Conservation (phyloP, 2,797 vertebrate genomes). For the Myiotriccus ornatus region DNA sequence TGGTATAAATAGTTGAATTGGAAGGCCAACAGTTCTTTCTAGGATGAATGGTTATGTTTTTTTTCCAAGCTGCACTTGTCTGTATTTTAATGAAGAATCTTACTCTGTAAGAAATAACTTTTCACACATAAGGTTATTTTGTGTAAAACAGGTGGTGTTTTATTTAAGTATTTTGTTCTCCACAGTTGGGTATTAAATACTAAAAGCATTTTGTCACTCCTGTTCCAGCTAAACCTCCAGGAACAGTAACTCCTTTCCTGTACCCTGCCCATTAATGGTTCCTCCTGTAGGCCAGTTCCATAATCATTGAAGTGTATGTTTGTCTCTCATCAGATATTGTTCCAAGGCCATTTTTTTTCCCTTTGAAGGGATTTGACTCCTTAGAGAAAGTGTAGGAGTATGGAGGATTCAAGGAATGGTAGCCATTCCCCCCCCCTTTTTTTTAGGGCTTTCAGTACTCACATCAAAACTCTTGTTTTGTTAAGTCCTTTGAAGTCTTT, state of each 20-base stretch:
- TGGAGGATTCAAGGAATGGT: not conserved
- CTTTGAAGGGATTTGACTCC: not conserved
- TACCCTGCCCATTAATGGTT: not conserved
- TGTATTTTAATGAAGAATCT: not conserved
- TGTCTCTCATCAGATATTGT: not conserved
- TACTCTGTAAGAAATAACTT: not conserved
- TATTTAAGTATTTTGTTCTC: not conserved
- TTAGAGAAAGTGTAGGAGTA: not conserved
- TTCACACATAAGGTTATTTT: not conserved
- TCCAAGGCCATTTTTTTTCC: not conserved
- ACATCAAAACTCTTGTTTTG: not conserved
- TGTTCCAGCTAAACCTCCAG: not conserved
- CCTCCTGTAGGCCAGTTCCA: not conserved
- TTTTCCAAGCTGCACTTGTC: not conserved
- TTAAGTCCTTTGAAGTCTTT: not conserved
- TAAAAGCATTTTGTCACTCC: not conserved
- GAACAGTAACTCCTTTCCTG: not conserved
- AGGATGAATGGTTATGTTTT: not conserved
- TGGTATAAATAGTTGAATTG: not conserved
- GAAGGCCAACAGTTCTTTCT: not conserved
- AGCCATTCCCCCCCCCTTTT: not conserved
- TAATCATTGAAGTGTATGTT: not conserved
- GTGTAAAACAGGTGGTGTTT: not conserved
- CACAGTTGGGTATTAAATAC: not conserved
- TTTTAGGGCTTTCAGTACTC: not conserved